Percentiles rank a stretch among this genome's conserved stretches.
phyloP scores from a whole-genome alignment of 2,888 invertebrate genomes.

The Acholoe squamosa region DNA sequence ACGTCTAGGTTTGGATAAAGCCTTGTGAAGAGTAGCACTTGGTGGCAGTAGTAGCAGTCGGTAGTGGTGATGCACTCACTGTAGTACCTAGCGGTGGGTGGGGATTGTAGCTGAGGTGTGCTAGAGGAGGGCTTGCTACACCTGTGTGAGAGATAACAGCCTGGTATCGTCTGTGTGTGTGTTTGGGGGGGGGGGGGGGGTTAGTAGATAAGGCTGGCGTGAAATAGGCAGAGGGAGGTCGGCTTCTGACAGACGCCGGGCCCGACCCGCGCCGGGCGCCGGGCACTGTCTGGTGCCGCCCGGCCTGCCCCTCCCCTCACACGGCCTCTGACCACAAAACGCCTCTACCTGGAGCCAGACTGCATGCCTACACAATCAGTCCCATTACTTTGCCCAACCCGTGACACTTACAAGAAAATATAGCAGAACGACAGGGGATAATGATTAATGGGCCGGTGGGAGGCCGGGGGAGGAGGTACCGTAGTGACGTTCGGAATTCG shows the following conservation, averaged over 20 bases:
- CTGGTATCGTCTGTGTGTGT: neutral
- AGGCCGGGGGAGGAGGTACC: neutral
- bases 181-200: too few relatives aligned
- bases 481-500: neutral
- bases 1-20: too few relatives aligned
- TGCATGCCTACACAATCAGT: conserved; percentile 3
- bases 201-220: conserved; percentile 8
- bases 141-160: conserved; percentile 22
- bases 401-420: conserved; percentile 1
- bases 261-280: neutral
- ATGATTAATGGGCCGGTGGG: neutral
- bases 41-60: neutral
- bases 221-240: neutral
- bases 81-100: neutral
- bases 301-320: neutral
- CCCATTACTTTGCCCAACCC: neutral
- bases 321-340: neutral
- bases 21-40: too few relatives aligned
- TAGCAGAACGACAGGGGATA: neutral
- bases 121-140: neutral
- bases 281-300: neutral
- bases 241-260: neutral
- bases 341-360: neutral
- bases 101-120: neutral
- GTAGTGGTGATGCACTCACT: neutral